These are phyloP conservation scores for Drosophila borealis DNA, from an alignment of 2,888 invertebrate genomes.

Conservation along the genomic window DNA sequence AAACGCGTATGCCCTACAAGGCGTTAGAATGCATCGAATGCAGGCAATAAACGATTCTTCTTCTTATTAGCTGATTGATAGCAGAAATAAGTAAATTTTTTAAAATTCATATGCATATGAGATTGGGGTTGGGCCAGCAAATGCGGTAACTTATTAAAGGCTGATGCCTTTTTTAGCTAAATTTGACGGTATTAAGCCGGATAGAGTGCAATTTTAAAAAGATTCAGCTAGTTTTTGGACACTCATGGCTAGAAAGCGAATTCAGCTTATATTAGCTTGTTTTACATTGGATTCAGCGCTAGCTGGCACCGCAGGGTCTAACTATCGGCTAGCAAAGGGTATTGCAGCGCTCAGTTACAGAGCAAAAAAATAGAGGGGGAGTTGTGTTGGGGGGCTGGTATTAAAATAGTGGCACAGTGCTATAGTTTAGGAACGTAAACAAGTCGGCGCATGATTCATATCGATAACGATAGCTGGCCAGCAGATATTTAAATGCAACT, in stretches of 20 bases:
- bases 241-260: too few species aligned
- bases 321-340: too few species aligned
- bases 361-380: neutral
- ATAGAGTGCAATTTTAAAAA: too few species aligned
- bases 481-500: conserved; percentile 27
- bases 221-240: too few species aligned
- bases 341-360: neutral
- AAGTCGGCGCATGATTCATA: conserved; percentile 46
- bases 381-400: conserved; percentile 1
- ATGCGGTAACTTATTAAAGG: too few species aligned
- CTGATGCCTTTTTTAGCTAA: too few species aligned
- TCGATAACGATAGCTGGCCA: conserved; percentile 42
- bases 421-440: conserved; percentile 34
- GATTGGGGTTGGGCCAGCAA: too few species aligned
- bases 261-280: too few species aligned
- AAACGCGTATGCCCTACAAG: conserved; percentile 18
- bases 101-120: too few species aligned
- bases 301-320: too few species aligned
- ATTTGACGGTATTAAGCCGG: too few species aligned
- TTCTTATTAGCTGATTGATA: conserved; percentile 26
- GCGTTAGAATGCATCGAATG: neutral
- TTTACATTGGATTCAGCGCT: too few species aligned
- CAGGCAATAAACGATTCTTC: neutral
- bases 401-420: conserved; percentile 25
- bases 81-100: neutral